phyloP scores from a whole-genome alignment of 2,888 invertebrate species.

The Drymonia ruficornis region DNA sequence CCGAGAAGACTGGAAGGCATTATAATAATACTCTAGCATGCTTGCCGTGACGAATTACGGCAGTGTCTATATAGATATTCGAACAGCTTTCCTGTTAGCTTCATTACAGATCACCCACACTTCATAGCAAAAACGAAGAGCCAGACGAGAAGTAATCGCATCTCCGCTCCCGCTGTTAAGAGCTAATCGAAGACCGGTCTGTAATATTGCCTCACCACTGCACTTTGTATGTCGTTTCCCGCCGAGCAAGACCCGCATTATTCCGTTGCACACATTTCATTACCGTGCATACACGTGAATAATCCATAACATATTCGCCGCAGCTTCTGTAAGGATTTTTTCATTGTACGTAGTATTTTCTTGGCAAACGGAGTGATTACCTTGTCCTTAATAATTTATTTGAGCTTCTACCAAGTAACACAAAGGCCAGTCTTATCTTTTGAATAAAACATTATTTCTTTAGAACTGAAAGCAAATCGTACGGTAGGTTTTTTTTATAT shows the following conservation, averaged over 20 bases:
- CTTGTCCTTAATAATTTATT: conserved; percentile 75
- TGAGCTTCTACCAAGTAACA: conserved; percentile 69
- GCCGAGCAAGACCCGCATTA: conserved; percentile 1
- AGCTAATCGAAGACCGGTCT: conserved; percentile 30
- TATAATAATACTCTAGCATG: too few species aligned
- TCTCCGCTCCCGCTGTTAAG: conserved; percentile 41
- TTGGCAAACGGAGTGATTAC: conserved; percentile 72
- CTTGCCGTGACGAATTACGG: too few species aligned
- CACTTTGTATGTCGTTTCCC: conserved; percentile 14
- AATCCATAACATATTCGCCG: conserved; percentile 52
- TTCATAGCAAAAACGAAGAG: conserved; percentile 26
- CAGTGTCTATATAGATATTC: too few species aligned
- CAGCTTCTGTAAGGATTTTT: conserved; percentile 56
- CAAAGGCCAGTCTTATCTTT: conserved; percentile 71
- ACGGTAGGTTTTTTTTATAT: conserved; percentile 49
- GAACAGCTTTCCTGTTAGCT: too few species aligned
- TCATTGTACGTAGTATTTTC: conserved; percentile 60
- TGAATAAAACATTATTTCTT: conserved; percentile 75
- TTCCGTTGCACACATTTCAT: conserved; percentile 36
- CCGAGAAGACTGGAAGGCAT: conserved; percentile 13
- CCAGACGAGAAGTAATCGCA: conserved; percentile 51
- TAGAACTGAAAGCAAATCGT: conserved; percentile 59
- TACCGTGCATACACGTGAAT: conserved; percentile 45
- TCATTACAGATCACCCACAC: too few species aligned
- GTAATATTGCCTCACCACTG: conserved; percentile 24